Conservation (phyloP, 1,140 invertebrate species). For the Probaryconus sp. region DNA sequence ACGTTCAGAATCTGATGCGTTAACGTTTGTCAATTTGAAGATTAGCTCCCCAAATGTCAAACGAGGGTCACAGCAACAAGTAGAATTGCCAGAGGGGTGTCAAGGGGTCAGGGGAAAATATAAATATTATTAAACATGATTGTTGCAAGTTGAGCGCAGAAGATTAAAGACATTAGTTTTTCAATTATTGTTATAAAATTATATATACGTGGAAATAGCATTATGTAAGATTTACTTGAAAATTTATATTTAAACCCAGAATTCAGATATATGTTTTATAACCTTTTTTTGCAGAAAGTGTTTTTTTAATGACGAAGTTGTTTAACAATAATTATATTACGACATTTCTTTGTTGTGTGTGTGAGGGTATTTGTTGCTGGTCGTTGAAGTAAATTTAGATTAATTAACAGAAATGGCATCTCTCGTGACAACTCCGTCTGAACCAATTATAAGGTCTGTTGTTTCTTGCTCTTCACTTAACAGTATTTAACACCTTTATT, state of each 20-base stretch:
- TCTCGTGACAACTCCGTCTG: slow-evolving; percentile 24
- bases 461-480: slow-evolving; percentile 10
- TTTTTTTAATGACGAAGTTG: too few species aligned
- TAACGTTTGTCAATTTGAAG: too few species aligned
- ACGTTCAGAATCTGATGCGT: too few species aligned
- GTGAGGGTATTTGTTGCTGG: not conserved
- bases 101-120: slow-evolving; percentile 29
- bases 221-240: slow-evolving; percentile 27
- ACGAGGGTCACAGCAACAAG: slow-evolving; percentile 21
- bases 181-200: not conserved
- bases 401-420: slow-evolving; percentile 61
- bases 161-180: not conserved
- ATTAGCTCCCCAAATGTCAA: slow-evolving; percentile 47
- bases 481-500: slow-evolving; percentile 12
- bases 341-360: slow-evolving; percentile 7
- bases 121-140: slow-evolving; percentile 34
- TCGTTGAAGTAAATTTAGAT: slow-evolving; percentile 14
- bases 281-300: slow-evolving; percentile 17
- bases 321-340: too few species aligned
- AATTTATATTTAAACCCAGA: slow-evolving; percentile 4
- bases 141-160: slow-evolving; percentile 6
- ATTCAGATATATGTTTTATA: slow-evolving; percentile 26
- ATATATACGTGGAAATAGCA: not conserved
- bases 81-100: slow-evolving; percentile 17
- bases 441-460: slow-evolving; percentile 53